phyloP scores from a whole-genome alignment of 2,113 vertebrate species.

The Electrona antarctica region DNA sequence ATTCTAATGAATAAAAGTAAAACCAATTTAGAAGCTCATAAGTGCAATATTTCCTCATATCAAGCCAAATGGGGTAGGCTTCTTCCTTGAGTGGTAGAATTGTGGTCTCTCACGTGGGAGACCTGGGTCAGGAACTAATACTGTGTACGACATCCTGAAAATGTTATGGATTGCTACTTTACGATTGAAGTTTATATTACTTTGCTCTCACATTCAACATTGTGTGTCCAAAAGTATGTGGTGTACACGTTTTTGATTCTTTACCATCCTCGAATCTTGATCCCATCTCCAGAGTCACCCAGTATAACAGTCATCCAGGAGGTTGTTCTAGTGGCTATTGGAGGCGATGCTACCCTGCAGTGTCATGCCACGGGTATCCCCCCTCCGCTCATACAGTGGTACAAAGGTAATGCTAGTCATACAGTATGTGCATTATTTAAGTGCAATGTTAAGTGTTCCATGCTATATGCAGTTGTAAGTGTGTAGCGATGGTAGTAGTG shows the following conservation, averaged over 20 bases:
- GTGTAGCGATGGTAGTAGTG: too few species aligned
- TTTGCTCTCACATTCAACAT: neutral
- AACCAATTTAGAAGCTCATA: too few species aligned
- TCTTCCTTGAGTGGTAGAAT: too few species aligned
- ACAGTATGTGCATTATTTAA: neutral
- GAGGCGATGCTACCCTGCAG: slow-evolving; percentile 82
- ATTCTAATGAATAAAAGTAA: too few species aligned
- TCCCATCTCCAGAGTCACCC: slow-evolving; percentile 78
- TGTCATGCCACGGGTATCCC: slow-evolving; percentile 82
- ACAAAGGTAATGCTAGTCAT: slow-evolving; percentile 81
- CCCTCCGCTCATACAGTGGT: slow-evolving; percentile 84
- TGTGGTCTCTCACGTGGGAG: too few species aligned
- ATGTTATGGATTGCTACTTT: too few species aligned
- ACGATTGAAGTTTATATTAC: neutral
- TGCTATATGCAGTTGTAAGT: neutral
- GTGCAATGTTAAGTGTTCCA: slow-evolving; percentile 2
- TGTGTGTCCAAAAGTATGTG: neutral
- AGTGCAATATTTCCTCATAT: too few species aligned
- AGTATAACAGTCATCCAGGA: slow-evolving; percentile 68
- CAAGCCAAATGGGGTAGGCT: too few species aligned
- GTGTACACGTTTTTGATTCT: too few species aligned
- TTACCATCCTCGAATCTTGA: too few species aligned
- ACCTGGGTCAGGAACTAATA: too few species aligned
- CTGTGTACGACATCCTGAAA: too few species aligned
- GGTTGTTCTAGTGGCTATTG: slow-evolving; percentile 73